Conservation (phyloP, 1,140 invertebrate genomes). For the Plodia interpunctella region DNA sequence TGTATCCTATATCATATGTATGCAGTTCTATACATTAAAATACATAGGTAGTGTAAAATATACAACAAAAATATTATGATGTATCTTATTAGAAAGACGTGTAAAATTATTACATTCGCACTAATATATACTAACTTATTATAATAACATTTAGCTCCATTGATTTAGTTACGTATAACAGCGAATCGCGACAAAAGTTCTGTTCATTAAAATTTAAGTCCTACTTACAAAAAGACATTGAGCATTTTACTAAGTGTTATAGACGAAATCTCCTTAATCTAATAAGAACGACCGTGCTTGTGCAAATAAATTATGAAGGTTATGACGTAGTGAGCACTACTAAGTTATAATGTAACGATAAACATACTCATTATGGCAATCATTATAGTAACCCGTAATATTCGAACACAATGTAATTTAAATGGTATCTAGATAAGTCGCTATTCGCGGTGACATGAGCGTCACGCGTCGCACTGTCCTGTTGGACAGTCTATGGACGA, state of each 20-base stretch:
- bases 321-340: constrained; percentile 49
- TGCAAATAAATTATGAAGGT: constrained; percentile 40
- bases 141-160: constrained; percentile 9
- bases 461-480: constrained; percentile 40
- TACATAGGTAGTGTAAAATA: constrained; percentile 5
- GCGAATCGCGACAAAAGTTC: constrained; percentile 26
- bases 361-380: constrained; percentile 63
- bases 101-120: constrained; percentile 20
- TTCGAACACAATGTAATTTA: constrained; percentile 37
- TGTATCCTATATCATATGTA: constrained; percentile 8
- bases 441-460: constrained; percentile 54
- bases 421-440: constrained; percentile 42
- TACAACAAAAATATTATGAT: constrained; percentile 16
- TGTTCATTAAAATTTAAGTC: constrained; percentile 17
- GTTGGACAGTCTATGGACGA: constrained; percentile 16
- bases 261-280: constrained; percentile 38
- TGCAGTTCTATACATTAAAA: constrained; percentile 9
- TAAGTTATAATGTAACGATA: constrained; percentile 55
- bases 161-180: constrained; percentile 32
- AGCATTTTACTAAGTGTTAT: constrained; percentile 55
- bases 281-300: constrained; percentile 62
- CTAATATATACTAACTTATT: constrained; percentile 25
- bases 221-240: constrained; percentile 44
- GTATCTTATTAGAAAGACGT: constrained; percentile 10
- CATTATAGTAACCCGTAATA: constrained; percentile 57